These are phyloP conservation scores for Pterostichus madidus DNA, from an alignment of 2,888 invertebrate species.

Conservation along the genomic window DNA sequence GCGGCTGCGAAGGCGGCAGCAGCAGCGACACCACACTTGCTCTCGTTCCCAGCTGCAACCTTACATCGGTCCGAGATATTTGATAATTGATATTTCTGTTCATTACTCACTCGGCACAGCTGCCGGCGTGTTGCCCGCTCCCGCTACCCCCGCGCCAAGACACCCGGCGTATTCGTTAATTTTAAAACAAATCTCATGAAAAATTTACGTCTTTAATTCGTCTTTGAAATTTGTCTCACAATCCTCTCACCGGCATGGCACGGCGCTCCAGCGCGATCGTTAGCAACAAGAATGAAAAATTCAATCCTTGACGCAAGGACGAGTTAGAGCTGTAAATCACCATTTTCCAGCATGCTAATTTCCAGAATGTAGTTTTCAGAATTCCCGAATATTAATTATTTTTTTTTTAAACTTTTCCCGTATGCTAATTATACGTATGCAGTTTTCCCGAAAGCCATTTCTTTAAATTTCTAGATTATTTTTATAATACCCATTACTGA, in stretches of 20 bases:
- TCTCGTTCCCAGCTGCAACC: conserved; percentile 69
- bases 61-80: conserved; percentile 72
- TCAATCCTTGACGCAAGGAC: conserved; percentile 25
- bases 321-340: too few species aligned
- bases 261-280: background rate
- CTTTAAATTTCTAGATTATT: too few species aligned
- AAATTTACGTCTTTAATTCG: conserved; percentile 63
- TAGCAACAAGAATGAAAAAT: background rate
- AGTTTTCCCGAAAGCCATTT: too few species aligned
- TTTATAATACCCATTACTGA: too few species aligned
- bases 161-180: conserved; percentile 54
- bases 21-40: conserved; percentile 56
- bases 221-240: conserved; percentile 55
- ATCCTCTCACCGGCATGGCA: background rate
- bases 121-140: conserved; percentile 65
- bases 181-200: conserved; percentile 64
- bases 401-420: too few species aligned
- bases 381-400: too few species aligned
- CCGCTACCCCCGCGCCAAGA: background rate
- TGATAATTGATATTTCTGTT: conserved; percentile 75
- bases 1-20: conserved; percentile 13
- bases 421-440: too few species aligned
- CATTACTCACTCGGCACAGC: conserved; percentile 71
- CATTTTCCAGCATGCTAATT: too few species aligned
- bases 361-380: too few species aligned